phyloP scores from a whole-genome alignment of 2,113 vertebrate species.

The Elgaria multicarinata region DNA sequence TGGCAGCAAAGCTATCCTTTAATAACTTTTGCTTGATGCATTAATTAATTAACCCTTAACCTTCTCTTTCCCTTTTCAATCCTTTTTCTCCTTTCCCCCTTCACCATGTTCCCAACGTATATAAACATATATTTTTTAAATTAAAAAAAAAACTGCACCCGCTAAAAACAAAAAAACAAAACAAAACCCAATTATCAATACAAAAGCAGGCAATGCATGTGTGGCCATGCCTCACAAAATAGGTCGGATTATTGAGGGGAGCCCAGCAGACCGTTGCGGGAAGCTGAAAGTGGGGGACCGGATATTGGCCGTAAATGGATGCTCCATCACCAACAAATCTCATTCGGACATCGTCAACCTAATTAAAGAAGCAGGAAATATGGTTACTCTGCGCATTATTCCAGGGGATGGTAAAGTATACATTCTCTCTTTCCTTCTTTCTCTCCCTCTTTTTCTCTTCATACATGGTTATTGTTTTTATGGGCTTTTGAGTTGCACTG shows the following conservation, averaged over 20 bases:
- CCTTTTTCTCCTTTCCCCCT: slow-evolving; percentile 84
- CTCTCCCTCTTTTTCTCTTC: slow-evolving; percentile 12
- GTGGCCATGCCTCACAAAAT: slow-evolving; percentile 99
- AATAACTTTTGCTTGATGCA: slow-evolving; percentile 87
- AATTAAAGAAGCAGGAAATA: slow-evolving; percentile 99
- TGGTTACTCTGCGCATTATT: slow-evolving; percentile 97
- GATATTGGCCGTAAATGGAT: slow-evolving; percentile 96
- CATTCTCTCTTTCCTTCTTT: slow-evolving; percentile 57
- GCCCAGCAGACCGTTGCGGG: slow-evolving; percentile 97
- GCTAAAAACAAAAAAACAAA: slow-evolving; percentile 39
- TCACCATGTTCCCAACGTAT: slow-evolving; percentile 72
- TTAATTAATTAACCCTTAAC: slow-evolving; percentile 89
- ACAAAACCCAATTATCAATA: slow-evolving; percentile 75
- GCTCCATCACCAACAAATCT: slow-evolving; percentile 99
- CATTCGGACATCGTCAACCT: slow-evolving; percentile 99
- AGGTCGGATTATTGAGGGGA: slow-evolving; percentile 99
- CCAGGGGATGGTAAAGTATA: slow-evolving; percentile 96
- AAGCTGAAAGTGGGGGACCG: slow-evolving; percentile 99
- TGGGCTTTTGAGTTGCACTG: background rate
- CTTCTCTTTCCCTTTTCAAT: slow-evolving; percentile 89
- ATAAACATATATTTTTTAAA: slow-evolving; percentile 72
- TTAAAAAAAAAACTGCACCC: slow-evolving; percentile 45
- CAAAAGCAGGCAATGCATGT: slow-evolving; percentile 99
- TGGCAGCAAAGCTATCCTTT: slow-evolving; percentile 79
- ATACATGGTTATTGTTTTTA: background rate